phyloP scores from a whole-genome alignment of 2,113 vertebrate species.

The Rhagologus leucostigma region DNA sequence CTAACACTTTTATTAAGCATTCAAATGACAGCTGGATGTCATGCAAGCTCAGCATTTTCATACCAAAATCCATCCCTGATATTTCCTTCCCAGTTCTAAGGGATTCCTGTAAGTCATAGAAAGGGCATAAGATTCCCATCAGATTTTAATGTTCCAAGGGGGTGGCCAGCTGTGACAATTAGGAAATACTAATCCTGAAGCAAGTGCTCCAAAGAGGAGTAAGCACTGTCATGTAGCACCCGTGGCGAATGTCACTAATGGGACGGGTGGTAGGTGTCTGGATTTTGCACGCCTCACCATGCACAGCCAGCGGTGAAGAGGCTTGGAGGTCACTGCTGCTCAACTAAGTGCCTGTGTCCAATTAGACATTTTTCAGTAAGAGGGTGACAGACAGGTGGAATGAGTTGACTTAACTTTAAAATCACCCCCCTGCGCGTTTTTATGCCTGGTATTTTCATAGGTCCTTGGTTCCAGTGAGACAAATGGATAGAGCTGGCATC shows the following conservation, averaged over 20 bases:
- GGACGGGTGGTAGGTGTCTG: rapidly evolving
- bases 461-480: background rate
- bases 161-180: background rate
- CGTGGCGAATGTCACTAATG: rapidly evolving
- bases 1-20: background rate
- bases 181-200: background rate
- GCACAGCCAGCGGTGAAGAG: background rate
- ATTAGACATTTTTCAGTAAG: background rate
- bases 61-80: background rate
- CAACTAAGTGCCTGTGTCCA: background rate
- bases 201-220: background rate
- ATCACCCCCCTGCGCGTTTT: background rate
- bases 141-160: background rate
- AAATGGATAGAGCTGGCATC: background rate
- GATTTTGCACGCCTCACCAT: rapidly evolving
- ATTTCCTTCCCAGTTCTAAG: background rate
- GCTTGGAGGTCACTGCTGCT: background rate
- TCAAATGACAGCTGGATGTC: background rate
- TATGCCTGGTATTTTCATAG: background rate
- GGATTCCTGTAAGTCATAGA: background rate
- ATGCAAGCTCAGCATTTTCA: background rate
- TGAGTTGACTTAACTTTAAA: background rate
- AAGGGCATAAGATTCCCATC: background rate
- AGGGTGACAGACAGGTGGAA: background rate
- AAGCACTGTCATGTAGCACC: background rate